Base-by-base conservation (phyloP, 2,888 invertebrate genomes). In the Drosophila nr. perissopoda region DNA sequence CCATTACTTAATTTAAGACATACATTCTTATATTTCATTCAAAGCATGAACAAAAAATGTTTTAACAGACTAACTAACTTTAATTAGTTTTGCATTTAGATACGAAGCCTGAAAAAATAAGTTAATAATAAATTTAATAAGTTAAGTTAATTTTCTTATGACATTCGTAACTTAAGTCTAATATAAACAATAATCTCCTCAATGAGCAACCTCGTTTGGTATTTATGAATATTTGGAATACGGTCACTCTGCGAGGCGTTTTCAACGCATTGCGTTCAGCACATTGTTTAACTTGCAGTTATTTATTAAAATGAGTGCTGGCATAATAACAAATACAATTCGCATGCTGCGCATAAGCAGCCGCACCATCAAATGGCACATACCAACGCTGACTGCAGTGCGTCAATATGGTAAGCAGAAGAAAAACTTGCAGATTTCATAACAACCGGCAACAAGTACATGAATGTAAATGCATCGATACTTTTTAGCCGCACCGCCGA, bases 401-500 rank as follows among this genome's bases (percentile, higher is more conserved):
- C 89, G 83, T n/a, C 68, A 65, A 16, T 84, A 84, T 34, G 87
- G 83, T 84, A 59, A 72, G 73, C 21, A 1, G 3, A 33, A 33
- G 11, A 18, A 40, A 21, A 33, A 5, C 4, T 7, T 13, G 16
- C 18, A 13, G 59, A 85, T 84, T 83, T 84, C 83, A 69, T 84
- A 84, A 83, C 88, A 74, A 29, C 45, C 77, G 53, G 40, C 33
- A 56, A 25, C 16, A 34, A 18, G 7, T 7, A 42, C 31, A 21
- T 27, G n/a, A n/a, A 16, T 6, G 40, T 10, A 45, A 29, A 36
- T 8, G n/a, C 13, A 36, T 49, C 16, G 38, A 75, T 52, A 54
- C 21, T 25, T 67, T 25, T 36, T 69, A 92, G 92, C 85, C 51
- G 93, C 94, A 18, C 94, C 94, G 2, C 94, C 94, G 21, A 97